Evolutionary conservation across 2,888 invertebrate species (phyloP).

Genomic region (Malacosoma neustria): DNA sequence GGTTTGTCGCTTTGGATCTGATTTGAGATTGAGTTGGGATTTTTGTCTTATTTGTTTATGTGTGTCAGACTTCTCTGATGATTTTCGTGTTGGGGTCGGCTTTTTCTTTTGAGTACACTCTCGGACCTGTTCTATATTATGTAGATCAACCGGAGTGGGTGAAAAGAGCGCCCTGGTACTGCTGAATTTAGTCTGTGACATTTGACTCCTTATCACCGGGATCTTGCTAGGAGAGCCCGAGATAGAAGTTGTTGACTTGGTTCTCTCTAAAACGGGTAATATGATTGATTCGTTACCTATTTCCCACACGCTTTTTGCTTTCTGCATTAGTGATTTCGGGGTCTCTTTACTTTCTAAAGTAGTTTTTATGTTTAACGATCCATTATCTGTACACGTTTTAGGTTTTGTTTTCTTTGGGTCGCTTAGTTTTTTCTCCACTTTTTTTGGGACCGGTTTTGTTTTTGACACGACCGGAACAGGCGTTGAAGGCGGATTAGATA

Average conservation of each 20-base stretch:
- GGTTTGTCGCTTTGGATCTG: constrained; percentile 47
- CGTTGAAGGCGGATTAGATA: constrained; percentile 68
- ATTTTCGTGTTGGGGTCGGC: constrained; percentile 43
- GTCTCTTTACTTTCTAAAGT: constrained; percentile 43
- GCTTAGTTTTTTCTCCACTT: constrained; percentile 51
- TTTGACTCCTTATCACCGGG: constrained; percentile 74
- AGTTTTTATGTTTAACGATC: constrained; percentile 52
- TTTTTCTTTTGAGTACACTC: constrained; percentile 73
- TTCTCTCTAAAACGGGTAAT: constrained; percentile 56
- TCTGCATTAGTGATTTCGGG: constrained; percentile 60
- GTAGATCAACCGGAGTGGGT: constrained; percentile 75
- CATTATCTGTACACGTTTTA: constrained; percentile 49
- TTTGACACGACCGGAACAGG: constrained; percentile 65
- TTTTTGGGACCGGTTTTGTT: constrained; percentile 55
- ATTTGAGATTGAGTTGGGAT: constrained; percentile 56
- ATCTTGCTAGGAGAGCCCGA: constrained; percentile 77
- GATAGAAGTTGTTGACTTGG: constrained; percentile 69
- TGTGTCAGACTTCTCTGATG: constrained; percentile 45
- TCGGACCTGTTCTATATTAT: constrained; percentile 68
- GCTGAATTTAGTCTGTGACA: constrained; percentile 64
- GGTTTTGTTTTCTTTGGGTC: constrained; percentile 60
- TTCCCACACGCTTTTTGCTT: constrained; percentile 73
- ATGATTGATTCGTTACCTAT: constrained; percentile 55
- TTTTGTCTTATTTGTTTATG: constrained; percentile 64
- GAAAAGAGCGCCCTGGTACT: constrained; percentile 70